Conservation (phyloP, 2,113 vertebrate genomes). For the Stomatorhinus ivindoensis region DNA sequence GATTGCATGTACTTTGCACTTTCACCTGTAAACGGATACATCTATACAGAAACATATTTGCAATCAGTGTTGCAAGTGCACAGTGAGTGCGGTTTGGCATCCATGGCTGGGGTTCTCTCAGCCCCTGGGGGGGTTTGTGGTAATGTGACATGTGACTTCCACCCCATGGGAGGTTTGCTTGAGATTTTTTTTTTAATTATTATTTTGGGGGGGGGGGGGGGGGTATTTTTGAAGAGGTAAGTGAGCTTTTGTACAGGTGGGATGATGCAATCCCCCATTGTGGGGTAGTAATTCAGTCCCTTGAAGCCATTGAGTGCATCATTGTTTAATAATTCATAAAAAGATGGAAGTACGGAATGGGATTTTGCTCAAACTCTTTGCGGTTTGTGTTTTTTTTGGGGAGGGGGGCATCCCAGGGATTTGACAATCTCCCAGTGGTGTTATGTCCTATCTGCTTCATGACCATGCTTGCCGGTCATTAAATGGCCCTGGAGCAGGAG, state of each 20-base stretch:
- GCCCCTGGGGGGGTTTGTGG: not conserved
- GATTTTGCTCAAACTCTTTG: conserved; percentile 26
- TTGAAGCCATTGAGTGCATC: not conserved
- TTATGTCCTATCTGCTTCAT: conserved; percentile 5
- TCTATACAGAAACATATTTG: not conserved
- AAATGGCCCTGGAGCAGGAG: not conserved
- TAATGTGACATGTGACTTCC: not conserved
- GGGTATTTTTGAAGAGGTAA: not conserved
- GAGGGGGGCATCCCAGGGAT: conserved; percentile 1
- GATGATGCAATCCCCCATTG: conserved; percentile 42
- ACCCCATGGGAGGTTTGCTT: not conserved
- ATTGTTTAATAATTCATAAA: conserved; percentile 54
- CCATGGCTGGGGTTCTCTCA: not conserved
- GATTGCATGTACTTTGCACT: not conserved
- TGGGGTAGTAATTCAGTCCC: not conserved
- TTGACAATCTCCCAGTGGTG: conserved; percentile 18
- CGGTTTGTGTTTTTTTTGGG: not conserved
- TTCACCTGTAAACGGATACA: not conserved
- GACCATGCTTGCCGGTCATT: not conserved
- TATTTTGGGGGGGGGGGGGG: not conserved
- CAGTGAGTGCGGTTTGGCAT: not conserved
- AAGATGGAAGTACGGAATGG: conserved; percentile 38
- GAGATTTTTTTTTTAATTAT: too few relatives aligned
- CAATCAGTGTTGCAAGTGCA: not conserved
- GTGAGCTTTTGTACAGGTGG: not conserved